Percentiles rank a stretch among this genome's conserved stretches.
Evolutionary conservation across 2,113 vertebrate genomes (phyloP).

Genomic region (Lasiurus borealis): DNA sequence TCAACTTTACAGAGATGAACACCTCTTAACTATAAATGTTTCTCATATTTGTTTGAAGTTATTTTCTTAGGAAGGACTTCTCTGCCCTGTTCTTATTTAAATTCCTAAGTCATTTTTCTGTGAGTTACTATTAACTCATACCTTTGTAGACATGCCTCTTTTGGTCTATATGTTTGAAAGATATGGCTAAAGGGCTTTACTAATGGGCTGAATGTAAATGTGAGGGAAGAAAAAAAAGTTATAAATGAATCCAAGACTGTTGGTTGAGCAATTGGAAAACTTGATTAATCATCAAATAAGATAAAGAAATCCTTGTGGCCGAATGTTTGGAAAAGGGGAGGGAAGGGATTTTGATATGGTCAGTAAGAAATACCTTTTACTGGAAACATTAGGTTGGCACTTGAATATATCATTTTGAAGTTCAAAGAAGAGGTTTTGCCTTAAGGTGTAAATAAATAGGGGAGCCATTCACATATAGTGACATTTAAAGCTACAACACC

Average conservation of each 20-base stretch:
- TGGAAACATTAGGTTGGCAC: background rate
- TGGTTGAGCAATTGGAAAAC: background rate
- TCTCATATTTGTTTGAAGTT: background rate
- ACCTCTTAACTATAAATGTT: constrained; percentile 15
- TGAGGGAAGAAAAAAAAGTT: background rate
- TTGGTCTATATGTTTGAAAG: background rate
- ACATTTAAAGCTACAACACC: background rate
- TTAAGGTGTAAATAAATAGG: background rate
- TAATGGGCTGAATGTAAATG: background rate
- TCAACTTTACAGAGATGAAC: constrained; percentile 52
- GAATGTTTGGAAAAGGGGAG: background rate
- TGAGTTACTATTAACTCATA: background rate
- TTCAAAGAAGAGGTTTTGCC: background rate
- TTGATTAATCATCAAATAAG: background rate
- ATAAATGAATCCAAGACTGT: background rate
- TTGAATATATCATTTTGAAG: background rate
- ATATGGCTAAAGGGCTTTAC: background rate
- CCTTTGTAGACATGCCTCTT: background rate
- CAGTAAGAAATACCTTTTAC: background rate
- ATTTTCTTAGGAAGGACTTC: background rate
- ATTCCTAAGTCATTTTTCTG: background rate
- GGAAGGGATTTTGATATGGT: background rate
- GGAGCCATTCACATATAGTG: background rate
- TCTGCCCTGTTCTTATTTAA: background rate
- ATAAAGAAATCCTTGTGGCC: background rate